Evolutionary conservation across 1,140 invertebrate genomes (phyloP).

Genomic region (Thaumatotibia leucotreta): DNA sequence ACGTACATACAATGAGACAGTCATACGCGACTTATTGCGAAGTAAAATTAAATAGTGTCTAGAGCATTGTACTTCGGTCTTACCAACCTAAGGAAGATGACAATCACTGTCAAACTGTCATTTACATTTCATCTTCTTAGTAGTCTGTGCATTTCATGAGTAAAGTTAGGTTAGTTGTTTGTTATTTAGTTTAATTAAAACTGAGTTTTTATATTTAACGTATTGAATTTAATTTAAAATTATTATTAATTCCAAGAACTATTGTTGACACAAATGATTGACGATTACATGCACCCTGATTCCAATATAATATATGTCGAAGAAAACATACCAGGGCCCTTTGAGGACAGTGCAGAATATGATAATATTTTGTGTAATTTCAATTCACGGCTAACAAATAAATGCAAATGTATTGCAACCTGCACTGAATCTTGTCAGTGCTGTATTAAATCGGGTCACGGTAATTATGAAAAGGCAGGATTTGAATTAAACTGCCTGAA

Average conservation of each 20-base stretch:
- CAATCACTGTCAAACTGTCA: no score
- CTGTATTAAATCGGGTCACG: slow-evolving; percentile 29
- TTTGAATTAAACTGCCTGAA: slow-evolving; percentile 1
- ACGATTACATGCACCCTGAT: slow-evolving; percentile 46
- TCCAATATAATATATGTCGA: slow-evolving; percentile 41
- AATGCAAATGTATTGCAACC: slow-evolving; percentile 36
- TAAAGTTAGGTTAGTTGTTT: no score
- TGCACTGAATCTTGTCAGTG: slow-evolving; percentile 31
- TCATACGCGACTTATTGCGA: no score
- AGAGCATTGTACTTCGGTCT: no score
- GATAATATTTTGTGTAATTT: slow-evolving; percentile 38
- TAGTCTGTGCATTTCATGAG: no score
- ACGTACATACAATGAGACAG: no score
- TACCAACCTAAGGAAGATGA: no score
- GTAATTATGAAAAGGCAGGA: slow-evolving; percentile 27
- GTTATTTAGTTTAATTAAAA: no score
- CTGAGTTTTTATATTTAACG: no score
- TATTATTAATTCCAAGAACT: neutral
- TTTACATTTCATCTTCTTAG: no score
- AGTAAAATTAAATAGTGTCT: no score
- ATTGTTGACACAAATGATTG: slow-evolving; percentile 31
- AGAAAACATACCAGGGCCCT: slow-evolving; percentile 59
- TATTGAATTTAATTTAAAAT: no score
- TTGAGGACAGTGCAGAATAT: slow-evolving; percentile 39
- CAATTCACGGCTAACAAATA: slow-evolving; percentile 46